Evolutionary conservation across 2,888 invertebrate genomes (phyloP).

Genomic region (Acrobasis suavella): DNA sequence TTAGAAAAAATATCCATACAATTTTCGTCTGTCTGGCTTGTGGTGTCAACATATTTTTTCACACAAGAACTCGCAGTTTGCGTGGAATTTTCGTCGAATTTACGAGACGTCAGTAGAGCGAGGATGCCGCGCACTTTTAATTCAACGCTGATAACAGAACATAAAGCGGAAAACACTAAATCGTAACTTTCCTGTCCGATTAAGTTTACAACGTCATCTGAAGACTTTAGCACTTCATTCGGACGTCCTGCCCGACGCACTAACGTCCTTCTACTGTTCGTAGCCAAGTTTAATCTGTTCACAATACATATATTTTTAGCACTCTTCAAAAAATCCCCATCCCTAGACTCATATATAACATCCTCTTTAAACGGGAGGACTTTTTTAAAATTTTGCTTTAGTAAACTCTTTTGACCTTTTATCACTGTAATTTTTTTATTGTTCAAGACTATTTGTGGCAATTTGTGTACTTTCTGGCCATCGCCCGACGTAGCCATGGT

Average conservation of each 20-base stretch:
- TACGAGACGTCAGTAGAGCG: constrained; percentile 49
- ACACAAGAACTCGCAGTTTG: neutral
- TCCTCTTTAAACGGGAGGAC: constrained; percentile 44
- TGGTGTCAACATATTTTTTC: constrained; percentile 17
- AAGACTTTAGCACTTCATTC: constrained; percentile 50
- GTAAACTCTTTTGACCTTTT: neutral
- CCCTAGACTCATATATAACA: constrained; percentile 46
- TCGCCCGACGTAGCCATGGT: constrained; percentile 12
- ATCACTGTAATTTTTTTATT: constrained; percentile 16
- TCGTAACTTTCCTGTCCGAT: constrained; percentile 67
- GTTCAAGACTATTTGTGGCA: neutral
- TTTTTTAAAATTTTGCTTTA: constrained; percentile 16
- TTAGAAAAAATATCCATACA: constrained; percentile 33
- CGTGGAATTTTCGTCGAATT: neutral
- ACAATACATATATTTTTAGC: constrained; percentile 47
- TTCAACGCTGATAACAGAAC: constrained; percentile 60
- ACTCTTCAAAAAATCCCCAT: constrained; percentile 52
- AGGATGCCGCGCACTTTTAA: constrained; percentile 57
- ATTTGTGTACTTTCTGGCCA: neutral
- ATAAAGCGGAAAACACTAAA: constrained; percentile 53
- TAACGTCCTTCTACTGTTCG: constrained; percentile 49
- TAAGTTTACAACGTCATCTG: constrained; percentile 51
- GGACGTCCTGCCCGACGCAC: constrained; percentile 36
- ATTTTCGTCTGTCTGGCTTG: constrained; percentile 51
- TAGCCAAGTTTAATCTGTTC: constrained; percentile 45